These are phyloP conservation scores for Mythimna albipuncta DNA, from an alignment of 2,888 invertebrate species.

Conservation along the genomic window DNA sequence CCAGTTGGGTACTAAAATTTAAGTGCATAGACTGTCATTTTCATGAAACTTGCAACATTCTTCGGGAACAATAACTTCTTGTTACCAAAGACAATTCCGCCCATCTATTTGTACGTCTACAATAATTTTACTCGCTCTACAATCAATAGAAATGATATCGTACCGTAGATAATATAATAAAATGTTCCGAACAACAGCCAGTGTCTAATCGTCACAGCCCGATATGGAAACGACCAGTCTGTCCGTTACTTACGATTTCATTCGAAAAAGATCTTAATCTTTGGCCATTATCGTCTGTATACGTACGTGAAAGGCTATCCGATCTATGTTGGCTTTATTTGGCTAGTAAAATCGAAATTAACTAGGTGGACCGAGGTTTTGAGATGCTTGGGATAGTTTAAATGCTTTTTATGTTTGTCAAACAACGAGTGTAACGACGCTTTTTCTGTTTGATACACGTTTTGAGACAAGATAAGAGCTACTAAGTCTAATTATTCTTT, in stretches of 20 bases:
- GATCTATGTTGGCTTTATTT: slow-evolving; percentile 79
- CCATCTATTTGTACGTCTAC: slow-evolving; percentile 43
- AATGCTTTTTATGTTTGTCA: slow-evolving; percentile 43
- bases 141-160: slow-evolving; percentile 52
- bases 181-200: slow-evolving; percentile 57
- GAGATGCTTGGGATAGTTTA: slow-evolving; percentile 60
- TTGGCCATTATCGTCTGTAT: slow-evolving; percentile 83
- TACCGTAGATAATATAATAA: slow-evolving; percentile 46
- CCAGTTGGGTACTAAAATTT: too few relatives aligned
- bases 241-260: slow-evolving; percentile 85
- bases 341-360: slow-evolving; percentile 79
- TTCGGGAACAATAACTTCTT: slow-evolving; percentile 44
- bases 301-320: slow-evolving; percentile 85
- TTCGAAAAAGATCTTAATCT: slow-evolving; percentile 86
- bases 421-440: slow-evolving; percentile 14
- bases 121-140: slow-evolving; percentile 35
- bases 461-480: slow-evolving; percentile 11
- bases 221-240: slow-evolving; percentile 74
- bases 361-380: slow-evolving; percentile 58
- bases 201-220: slow-evolving; percentile 70
- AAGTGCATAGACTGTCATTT: too few relatives aligned
- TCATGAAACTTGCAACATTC: slow-evolving; percentile 15
- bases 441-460: slow-evolving; percentile 21
- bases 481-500: neutral
- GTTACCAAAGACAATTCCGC: slow-evolving; percentile 40